Evolutionary conservation across 2,113 vertebrate species (phyloP), one percentile per base, ranked within the genome.

Genomic region (Clarias gariepinus): DNA sequence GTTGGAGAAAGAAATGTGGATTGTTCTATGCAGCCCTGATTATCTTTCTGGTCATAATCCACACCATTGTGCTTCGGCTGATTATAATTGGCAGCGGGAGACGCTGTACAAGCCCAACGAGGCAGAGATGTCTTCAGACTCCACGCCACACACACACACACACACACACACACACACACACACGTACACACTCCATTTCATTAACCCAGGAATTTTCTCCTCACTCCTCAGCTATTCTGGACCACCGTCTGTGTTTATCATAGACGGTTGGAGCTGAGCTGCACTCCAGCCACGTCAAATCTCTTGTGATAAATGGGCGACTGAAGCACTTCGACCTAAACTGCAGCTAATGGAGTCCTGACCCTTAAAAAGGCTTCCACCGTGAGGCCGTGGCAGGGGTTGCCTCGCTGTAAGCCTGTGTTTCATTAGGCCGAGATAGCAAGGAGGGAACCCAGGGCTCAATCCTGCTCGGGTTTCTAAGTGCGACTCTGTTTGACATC

Each of bases 391-490:
- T 36, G 60, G 71, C 58, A 76, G 81, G 86, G 86, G 81, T 83
- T n/a, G 21, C 61, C 6, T 41, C 28, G 81, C 71, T 78, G 69
- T 66, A 79, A 93, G 91, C 91, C 92, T 93, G 93, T 80, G 92
- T 93, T 91, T 93, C 91, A 94, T 94, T 94, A 95, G 84, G 81
- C 79, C 85, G 61, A 74, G 89, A 92, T 90, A 90, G 89, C 80
- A 89, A 85, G 87, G 86, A 82, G 78, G 88, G 87, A 23, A 61
- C 82, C 63, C 23, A 21, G 82, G 87, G 86, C 87, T 91, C 91
- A 90, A 87, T 89, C 86, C 53, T 28, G 60, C 79, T 87, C 88
- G 85, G 68, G 90, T 90, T 80, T 69, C 77, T 77, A 87, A 87
- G 73, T 85, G 86, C 64, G 89, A 77, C 83, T 69, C 36, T 87